Base-by-base conservation (phyloP, 2,888 invertebrate genomes). In the Eupithecia subumbrata region DNA sequence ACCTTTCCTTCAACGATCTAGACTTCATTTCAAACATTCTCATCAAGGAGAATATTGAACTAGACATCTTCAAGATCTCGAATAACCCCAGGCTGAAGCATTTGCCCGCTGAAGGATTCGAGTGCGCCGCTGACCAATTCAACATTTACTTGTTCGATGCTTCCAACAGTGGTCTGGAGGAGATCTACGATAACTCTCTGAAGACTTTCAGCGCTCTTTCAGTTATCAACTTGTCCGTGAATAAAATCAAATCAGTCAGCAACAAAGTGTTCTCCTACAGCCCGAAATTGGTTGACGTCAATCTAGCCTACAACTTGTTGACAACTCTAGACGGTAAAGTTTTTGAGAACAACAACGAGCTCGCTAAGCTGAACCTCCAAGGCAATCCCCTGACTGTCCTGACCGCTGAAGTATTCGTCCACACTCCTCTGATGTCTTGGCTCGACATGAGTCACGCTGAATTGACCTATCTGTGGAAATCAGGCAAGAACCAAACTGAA, bases 1-100 rank as follows among this genome's bases (percentile, higher is more conserved):
- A 98, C 88, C 94, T 98, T 78, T 97, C 97, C 5, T 95, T 96
- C 83, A 98, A 98, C 86, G 95, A 96, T 78, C 89, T 98, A 71
- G 96, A 96, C 73, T 96, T 96, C 78, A 91, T 97, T 48, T 96
- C 96, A 0, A 95, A 96, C 76, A 95, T 96, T 86, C 94, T 97
- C 71, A 97, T 98, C 85, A 96, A 95, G 79, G 95, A 96, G 84
- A 97, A 97, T 87, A 94, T 95, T 18, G 96, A 96, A 84, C 89
- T 97, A 68, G 96, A 97, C 82, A 96, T 96, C 80, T 95, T 97
- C 78, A 95, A 96, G 80, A 95, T 97, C 86, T 97, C 96, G 79
- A 96, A 97, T 81, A 97, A 97, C 86, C 96, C 96, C 4, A 94
- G 95, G 69, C 90, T 98, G 66, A 96, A 95, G 83, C 95, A 95